Conservation (phyloP, 2,113 vertebrate genomes). For the Formicarius rufipectus region DNA sequence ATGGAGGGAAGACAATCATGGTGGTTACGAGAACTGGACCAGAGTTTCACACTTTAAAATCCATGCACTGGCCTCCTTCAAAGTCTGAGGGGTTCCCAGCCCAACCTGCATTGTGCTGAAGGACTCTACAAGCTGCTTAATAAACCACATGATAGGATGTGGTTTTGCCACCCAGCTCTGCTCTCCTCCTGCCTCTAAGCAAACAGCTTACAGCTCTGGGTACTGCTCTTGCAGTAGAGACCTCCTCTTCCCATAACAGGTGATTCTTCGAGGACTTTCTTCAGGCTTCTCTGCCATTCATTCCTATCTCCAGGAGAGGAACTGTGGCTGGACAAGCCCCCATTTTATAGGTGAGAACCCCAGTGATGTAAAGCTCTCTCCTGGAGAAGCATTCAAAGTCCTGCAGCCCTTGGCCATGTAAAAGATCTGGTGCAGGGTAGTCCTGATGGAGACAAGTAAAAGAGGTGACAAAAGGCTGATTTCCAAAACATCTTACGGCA, state of each 20-base stretch:
- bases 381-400: neutral
- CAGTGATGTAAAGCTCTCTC: neutral
- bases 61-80: neutral
- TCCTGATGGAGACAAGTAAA: neutral
- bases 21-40: neutral
- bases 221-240: neutral
- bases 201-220: neutral
- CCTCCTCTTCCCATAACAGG: neutral
- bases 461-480: neutral
- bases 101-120: neutral
- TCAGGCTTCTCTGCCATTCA: neutral
- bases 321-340: neutral
- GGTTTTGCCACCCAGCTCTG: neutral
- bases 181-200: neutral
- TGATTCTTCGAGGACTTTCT: neutral
- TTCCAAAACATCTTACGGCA: neutral
- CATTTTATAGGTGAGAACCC: neutral
- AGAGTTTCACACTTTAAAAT: neutral
- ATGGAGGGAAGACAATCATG: neutral
- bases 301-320: neutral
- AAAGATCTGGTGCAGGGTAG: neutral
- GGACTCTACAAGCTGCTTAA: neutral
- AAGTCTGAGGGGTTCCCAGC: neutral
- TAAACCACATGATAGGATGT: accelerated
- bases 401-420: neutral